Percentiles rank a stretch among this genome's conserved stretches.
Evolutionary conservation across 2,888 invertebrate genomes (phyloP).

Genomic region (Melanchra persicariae): DNA sequence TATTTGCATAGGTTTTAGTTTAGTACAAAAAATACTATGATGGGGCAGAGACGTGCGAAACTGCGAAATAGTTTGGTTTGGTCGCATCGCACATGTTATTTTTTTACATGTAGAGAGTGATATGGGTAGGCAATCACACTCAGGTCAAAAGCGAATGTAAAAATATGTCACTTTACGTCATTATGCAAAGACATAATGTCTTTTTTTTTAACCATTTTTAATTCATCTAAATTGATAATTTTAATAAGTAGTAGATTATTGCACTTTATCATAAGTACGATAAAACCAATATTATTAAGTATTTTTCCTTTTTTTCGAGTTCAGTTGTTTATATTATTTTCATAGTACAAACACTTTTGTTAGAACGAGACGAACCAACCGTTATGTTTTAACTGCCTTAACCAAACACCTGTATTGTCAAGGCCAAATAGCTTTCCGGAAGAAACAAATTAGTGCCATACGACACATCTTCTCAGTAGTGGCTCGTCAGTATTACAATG

Average conservation of each 20-base stretch:
- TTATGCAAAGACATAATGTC: neutral
- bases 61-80: neutral
- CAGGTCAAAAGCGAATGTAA: neutral
- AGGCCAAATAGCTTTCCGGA: conserved; percentile 59
- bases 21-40: conserved; percentile 9
- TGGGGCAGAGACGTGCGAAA: neutral
- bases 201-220: neutral
- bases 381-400: conserved; percentile 4
- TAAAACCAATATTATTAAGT: neutral
- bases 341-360: neutral
- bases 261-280: neutral
- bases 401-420: conserved; percentile 48
- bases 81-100: neutral
- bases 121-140: no score
- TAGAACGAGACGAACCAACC: neutral
- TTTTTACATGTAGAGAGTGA: no score
- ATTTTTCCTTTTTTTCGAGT: no score
- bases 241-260: neutral
- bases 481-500: conserved; percentile 20
- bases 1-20: conserved; percentile 15
- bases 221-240: neutral
- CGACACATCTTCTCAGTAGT: conserved; percentile 27
- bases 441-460: conserved; percentile 52
- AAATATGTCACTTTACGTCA: neutral
- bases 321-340: neutral